These are phyloP conservation scores for Sebastes itinus DNA, from an alignment of 2,797 vertebrate species.

Conservation along the genomic window DNA sequence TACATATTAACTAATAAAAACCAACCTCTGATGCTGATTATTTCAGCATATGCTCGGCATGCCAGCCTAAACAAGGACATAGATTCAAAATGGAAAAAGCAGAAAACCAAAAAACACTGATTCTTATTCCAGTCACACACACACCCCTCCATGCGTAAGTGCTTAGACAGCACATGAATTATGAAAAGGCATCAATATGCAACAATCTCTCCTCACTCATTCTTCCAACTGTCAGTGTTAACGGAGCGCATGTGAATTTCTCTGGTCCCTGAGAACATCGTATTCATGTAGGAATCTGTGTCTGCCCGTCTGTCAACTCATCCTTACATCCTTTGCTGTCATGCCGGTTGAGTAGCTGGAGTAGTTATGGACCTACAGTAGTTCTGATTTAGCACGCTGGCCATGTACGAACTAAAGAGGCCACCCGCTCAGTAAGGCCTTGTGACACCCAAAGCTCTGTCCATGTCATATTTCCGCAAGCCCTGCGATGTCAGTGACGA, in stretches of 20 bases:
- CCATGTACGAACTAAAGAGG: neutral
- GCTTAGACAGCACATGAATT: constrained; percentile 60
- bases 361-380: neutral
- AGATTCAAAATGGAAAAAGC: neutral
- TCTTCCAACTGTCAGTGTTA: constrained; percentile 21
- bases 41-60: neutral
- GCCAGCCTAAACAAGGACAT: neutral
- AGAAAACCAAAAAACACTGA: neutral
- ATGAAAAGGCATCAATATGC: constrained; percentile 62
- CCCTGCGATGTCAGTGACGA: constrained; percentile 5
- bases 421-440: neutral
- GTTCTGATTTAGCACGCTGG: neutral
- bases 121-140: constrained; percentile 51
- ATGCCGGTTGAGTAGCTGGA: neutral
- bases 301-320: neutral
- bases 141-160: constrained; percentile 10
- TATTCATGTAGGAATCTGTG: constrained; percentile 12
- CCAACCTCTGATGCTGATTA: neutral
- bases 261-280: neutral
- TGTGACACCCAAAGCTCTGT: neutral
- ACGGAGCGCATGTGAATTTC: neutral
- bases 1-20: neutral
- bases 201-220: constrained; percentile 29
- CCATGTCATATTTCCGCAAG: neutral
- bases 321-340: constrained; percentile 15